Evolutionary conservation across 2,113 vertebrate species (phyloP), one percentile per base, ranked within the genome.

Genomic region (Dipodomys ordii): DNA sequence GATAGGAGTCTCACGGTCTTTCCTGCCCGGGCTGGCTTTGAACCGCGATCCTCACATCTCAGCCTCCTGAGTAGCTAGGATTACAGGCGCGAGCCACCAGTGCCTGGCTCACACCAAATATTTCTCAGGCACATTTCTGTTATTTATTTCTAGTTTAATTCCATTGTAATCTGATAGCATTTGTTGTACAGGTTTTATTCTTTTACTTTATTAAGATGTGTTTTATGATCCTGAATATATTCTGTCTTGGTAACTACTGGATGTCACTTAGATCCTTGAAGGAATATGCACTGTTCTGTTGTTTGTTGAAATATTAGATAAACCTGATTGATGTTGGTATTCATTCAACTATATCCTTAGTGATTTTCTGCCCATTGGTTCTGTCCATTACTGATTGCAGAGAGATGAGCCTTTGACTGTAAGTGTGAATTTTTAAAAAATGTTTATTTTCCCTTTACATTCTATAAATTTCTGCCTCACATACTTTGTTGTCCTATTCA

Each of bases 91-190:
- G n/a, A n/a, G n/a, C n/a, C n/a, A n/a, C n/a, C n/a, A n/a, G n/a
- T n/a, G n/a, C n/a, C n/a, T n/a, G n/a, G n/a, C n/a, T n/a, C 53
- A 22, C 39, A 62, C 8, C 71, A 25, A 71, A 32, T 87, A 69
- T 65, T 68, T 53, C 62, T 32, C 32, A 87, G n/a, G 30, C 82
- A 71, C 35, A 30, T 83, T 49, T 62, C 30, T 72, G n/a, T n/a
- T 44, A 39, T n/a, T 82, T 91, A n/a, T 60, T 57, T 83, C 62
- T 9, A 93, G 35, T 35, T 87, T 69, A 71, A 94, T 87, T 82
- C 49, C 25, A 69, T 16, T 28, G 30, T 16, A 39, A 13, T 64
- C 71, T 87, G 71, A 81, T 6, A 77, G 49, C 20, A 44, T 69
- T 64, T 6, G 27, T 64, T 87, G 23, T 39, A 77, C 23, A 19